These are phyloP conservation scores for Nesometra sesokonis DNA, from an alignment of 35 echinoderm and acorn worm genomes.

Conservation along the genomic window DNA sequence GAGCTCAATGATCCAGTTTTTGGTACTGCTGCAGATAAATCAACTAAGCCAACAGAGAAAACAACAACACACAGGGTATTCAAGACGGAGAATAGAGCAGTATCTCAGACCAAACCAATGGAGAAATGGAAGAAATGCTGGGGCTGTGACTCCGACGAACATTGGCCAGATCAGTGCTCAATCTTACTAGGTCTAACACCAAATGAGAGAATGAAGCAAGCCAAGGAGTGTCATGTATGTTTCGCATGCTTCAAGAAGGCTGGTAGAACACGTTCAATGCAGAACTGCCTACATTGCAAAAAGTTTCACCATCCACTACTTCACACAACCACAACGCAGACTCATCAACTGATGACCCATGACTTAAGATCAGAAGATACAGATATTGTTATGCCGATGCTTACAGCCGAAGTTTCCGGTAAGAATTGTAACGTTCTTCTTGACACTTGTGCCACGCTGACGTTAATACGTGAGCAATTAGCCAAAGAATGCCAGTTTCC, in stretches of 20 bases:
- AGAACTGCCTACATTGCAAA: not conserved
- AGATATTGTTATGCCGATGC: constrained; percentile 20
- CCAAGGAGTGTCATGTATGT: constrained; percentile 16
- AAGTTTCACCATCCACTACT: constrained; percentile 25
- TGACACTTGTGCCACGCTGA: constrained; percentile 9
- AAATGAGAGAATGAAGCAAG: not conserved
- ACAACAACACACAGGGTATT: not conserved
- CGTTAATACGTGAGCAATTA: not conserved
- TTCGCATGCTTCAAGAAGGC: constrained; percentile 41
- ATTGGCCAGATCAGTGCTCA: not conserved
- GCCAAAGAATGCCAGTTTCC: constrained; percentile 23
- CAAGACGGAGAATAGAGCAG: not conserved
- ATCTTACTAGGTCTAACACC: not conserved
- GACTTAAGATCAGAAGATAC: not conserved
- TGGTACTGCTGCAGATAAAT: not conserved
- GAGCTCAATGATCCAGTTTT: constrained; percentile 26
- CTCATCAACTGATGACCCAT: not conserved
- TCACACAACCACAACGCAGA: not conserved
- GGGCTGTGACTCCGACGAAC: not conserved
- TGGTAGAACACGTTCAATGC: not conserved
- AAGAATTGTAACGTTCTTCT: not conserved
- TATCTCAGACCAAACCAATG: not conserved
- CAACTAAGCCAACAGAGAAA: not conserved
- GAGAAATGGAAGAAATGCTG: not conserved
- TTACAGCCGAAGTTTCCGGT: not conserved